Evolutionary conservation across 2,888 invertebrate genomes (phyloP), one percentile per base, ranked within the genome.

Genomic region (Caenorhabditis virilis): DNA sequence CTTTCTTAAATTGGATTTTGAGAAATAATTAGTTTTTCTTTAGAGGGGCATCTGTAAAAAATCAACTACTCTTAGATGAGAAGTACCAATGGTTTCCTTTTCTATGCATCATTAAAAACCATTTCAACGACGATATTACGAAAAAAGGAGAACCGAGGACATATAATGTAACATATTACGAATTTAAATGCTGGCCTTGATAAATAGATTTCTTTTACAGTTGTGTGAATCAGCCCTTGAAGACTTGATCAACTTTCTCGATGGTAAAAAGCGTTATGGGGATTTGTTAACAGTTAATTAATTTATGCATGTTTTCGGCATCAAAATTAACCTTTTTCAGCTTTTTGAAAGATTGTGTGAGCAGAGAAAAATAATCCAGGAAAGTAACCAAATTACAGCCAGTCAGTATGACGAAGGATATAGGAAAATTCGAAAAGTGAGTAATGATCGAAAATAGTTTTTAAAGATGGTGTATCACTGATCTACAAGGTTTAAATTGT

Each of bases 141-240:
- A n/a, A n/a, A n/a, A n/a, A n/a, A n/a, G n/a, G n/a, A n/a, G n/a
- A n/a, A n/a, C n/a, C n/a, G n/a, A n/a, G n/a, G n/a, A n/a, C n/a
- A n/a, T n/a, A n/a, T n/a, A n/a, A n/a, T n/a, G 9, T 2, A 50
- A 9, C 45, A 55, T 20, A 38, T 45, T 50, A 54, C 55, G 9
- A 55, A 46, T 39, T 18, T 13, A 23, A 23, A 15, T 42, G n/a
- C n/a, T 13, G 3, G 22, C 6, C 3, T 39, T 20, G 3, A 7
- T 39, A 7, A 20, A 36, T 20, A 16, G 30, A 11, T 23, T 30
- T 11, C 1, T 23, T 53, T 54, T 45, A n/a, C 55, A 61, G 60
- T 30, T 61, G 0, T 61, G 60, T 15, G 60, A 61, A 22, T 45
- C 60, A 0, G 60, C 60, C 1, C n/a, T 61, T 1, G 60, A 61